A percentile compares a stretch with the other conserved stretches of the same genome.
Evolutionary conservation across 2,888 invertebrate genomes (phyloP).

Genomic region (Dynastes maya): DNA sequence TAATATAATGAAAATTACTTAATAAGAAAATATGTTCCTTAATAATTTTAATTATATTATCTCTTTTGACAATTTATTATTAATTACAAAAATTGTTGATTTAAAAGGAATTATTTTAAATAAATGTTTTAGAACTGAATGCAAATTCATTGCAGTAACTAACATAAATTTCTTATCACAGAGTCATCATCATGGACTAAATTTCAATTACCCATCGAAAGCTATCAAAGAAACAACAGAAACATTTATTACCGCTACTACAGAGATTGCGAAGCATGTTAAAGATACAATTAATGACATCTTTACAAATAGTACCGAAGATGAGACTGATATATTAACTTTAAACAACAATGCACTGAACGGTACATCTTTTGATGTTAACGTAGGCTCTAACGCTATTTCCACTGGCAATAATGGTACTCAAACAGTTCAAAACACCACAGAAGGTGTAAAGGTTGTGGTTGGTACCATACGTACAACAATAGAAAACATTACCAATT

Average conservation of each 20-base stretch:
- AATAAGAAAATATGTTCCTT: too few relatives aligned
- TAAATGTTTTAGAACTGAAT: too few relatives aligned
- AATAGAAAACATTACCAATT: neutral
- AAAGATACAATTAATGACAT: neutral
- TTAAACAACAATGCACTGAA: neutral
- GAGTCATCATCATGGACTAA: neutral
- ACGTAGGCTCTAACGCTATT: neutral
- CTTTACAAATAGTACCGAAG: neutral
- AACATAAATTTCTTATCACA: neutral
- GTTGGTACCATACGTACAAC: neutral
- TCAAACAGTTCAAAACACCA: neutral
- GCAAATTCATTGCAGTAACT: too few relatives aligned
- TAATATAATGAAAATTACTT: too few relatives aligned
- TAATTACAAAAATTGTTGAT: too few relatives aligned
- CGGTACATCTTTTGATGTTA: neutral
- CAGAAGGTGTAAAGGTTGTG: neutral
- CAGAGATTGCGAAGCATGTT: neutral
- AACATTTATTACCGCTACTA: neutral
- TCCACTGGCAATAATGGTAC: neutral
- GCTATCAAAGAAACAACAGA: constrained; percentile 2
- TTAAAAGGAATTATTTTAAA: too few relatives aligned
- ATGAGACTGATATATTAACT: neutral
- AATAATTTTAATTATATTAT: too few relatives aligned
- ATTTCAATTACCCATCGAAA: constrained; percentile 5
- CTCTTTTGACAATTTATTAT: too few relatives aligned